Percentiles rank a stretch among this genome's conserved stretches.
These are phyloP conservation scores for Ophioninae sp. DNA, from an alignment of 2,888 invertebrate species.

Conservation along the genomic window DNA sequence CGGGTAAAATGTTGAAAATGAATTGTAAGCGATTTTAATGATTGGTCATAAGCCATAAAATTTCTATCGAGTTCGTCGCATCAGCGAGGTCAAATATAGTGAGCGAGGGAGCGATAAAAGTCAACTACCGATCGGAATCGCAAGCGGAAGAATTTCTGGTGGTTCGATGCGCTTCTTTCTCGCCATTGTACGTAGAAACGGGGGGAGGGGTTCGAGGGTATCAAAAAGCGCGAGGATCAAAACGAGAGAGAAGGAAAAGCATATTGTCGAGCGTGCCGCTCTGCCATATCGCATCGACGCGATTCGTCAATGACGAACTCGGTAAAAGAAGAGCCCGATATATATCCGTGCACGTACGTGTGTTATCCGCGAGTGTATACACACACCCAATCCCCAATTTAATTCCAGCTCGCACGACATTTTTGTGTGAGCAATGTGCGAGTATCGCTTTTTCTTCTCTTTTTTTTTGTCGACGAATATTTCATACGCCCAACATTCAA, in stretches of 20 bases:
- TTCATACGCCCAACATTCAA: conserved; percentile 51
- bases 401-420: conserved; percentile 54
- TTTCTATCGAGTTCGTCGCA: conserved; percentile 68
- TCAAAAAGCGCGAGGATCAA: conserved; percentile 53
- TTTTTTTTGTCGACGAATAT: conserved; percentile 49
- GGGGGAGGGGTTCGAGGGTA: background rate
- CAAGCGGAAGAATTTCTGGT: conserved; percentile 58
- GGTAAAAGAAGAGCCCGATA: conserved; percentile 66
- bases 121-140: conserved; percentile 69
- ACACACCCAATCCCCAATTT: conserved; percentile 57
- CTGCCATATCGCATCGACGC: conserved; percentile 61
- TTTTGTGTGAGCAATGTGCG: conserved; percentile 39
- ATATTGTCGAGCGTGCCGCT: conserved; percentile 41
- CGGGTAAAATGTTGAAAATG: background rate
- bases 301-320: conserved; percentile 61
- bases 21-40: conserved; percentile 26
- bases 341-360: background rate
- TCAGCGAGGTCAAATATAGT: conserved; percentile 75
- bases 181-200: conserved; percentile 19
- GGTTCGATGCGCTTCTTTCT: conserved; percentile 45
- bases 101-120: conserved; percentile 76
- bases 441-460: conserved; percentile 49
- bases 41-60: background rate
- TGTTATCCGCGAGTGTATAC: background rate
- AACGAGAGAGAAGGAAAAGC: conserved; percentile 34